Evolutionary conservation across 2,797 vertebrate genomes (phyloP).

Genomic region (Megalops cyprinoides): DNA sequence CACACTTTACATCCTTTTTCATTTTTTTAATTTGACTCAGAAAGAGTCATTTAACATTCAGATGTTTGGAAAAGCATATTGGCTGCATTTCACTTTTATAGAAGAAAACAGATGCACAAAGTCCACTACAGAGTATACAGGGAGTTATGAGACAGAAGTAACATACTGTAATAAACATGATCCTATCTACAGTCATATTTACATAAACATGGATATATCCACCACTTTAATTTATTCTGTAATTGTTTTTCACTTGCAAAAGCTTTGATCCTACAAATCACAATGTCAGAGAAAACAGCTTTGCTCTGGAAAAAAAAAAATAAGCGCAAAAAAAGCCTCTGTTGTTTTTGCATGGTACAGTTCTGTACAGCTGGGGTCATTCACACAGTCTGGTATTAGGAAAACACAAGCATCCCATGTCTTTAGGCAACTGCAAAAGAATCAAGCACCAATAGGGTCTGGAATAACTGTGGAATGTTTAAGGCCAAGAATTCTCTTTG

Average conservation of each 20-base stretch:
- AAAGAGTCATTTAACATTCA: background rate
- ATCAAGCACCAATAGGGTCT: background rate
- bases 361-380: background rate
- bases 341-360: background rate
- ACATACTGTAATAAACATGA: background rate
- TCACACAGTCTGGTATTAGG: too few relatives aligned
- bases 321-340: background rate
- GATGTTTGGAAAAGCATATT: background rate
- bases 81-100: background rate
- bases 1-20: background rate
- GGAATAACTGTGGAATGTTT: background rate
- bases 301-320: background rate
- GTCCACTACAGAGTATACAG: background rate
- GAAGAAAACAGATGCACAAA: background rate
- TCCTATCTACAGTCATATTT: slow-evolving; percentile 12
- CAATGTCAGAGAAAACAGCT: background rate
- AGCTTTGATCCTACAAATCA: slow-evolving; percentile 12
- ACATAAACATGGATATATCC: slow-evolving; percentile 3
- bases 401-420: background rate
- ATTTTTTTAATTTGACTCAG: background rate
- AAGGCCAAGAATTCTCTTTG: background rate
- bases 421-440: background rate
- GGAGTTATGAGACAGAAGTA: background rate
- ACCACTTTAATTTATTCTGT: background rate
- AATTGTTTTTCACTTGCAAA: background rate